Conservation (phyloP, 2,113 vertebrate species). For the Chaetodon trifascialis region DNA sequence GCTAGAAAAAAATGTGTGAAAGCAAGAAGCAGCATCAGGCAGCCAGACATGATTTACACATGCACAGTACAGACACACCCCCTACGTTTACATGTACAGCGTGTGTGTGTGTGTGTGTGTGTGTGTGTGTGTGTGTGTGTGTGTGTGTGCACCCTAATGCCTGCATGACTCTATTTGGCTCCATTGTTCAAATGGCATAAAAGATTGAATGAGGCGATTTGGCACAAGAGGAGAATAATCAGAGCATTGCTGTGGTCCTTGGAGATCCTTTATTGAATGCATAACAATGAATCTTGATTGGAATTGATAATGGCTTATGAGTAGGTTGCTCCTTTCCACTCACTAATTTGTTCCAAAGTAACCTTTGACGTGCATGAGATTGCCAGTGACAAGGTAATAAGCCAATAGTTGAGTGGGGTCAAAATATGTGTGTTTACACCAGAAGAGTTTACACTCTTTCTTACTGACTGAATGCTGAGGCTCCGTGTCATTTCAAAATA, state of each 20-base stretch:
- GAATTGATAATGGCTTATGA: conserved; percentile 82
- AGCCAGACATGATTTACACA: background rate
- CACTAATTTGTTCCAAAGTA: conserved; percentile 80
- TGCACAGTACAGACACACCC: background rate
- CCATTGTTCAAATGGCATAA: conserved; percentile 68
- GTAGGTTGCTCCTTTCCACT: conserved; percentile 65
- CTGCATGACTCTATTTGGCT: conserved; percentile 45
- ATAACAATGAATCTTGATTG: conserved; percentile 84
- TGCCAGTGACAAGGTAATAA: conserved; percentile 76
- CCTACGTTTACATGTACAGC: background rate
- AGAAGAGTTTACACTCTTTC: conserved; percentile 1
- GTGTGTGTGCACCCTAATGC: background rate
- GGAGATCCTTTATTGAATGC: conserved; percentile 82
- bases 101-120: background rate
- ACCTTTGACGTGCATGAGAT: conserved; percentile 76
- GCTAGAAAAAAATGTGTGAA: background rate
- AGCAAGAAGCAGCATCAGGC: background rate
- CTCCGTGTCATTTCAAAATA: conserved; percentile 12
- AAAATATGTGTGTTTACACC: conserved; percentile 55
- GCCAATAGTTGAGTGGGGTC: conserved; percentile 48
- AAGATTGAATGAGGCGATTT: conserved; percentile 76
- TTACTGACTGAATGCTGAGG: background rate
- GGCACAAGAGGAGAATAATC: conserved; percentile 80
- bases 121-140: background rate
- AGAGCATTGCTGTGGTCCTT: conserved; percentile 74